Base-by-base conservation (phyloP, 1,140 invertebrate genomes). In the Riptortus pedestris region DNA sequence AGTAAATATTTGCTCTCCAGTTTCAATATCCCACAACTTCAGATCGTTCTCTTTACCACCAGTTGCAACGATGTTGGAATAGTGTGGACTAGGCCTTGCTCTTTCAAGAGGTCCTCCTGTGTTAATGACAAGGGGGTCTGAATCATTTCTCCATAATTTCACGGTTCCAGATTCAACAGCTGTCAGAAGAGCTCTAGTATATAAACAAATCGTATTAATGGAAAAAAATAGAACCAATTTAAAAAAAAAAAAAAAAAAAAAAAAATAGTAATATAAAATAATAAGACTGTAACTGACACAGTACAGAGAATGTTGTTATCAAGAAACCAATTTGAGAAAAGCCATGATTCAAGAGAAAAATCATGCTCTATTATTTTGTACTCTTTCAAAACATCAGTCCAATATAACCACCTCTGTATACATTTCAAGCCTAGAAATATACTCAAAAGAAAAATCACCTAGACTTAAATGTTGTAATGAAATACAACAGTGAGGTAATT, bases 21-120 rank as follows among this genome's bases (percentile, higher is more conserved):
- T 78, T 20, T 80, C 74, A 22, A 90, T 66, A 74, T 91, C 83
- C 80, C 83, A 90, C 43, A 90, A 69, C 76, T 88, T 87, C 14
- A 91, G 72, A 63, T 83, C 81, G 75, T 88, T 85, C 74, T 87
- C 83, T 69, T 84, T 79, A 11, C 88, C 87, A 18, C 86, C 86
- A 16, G 84, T 86, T 1, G 83, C 85, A 68, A 87, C 77, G 11
- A 80, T 69, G 65, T 77, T 74, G 64, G 67, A 69, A 27, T 78
- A 64, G 28, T 66, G 29, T 26, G 62, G 67, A 43, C 79, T 79
- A 57, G 79, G 76, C 61, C 74, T 68, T 79, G 87, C 80, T 67
- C 75, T 74, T 33, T 73, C 71, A n/a, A 83, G 72, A 70, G 74
- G 72, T 45, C 70, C 66, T 26, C 75, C 77, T 26, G 74, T 73